These are phyloP conservation scores for Canis aureus DNA, from an alignment of 2,113 vertebrate genomes.

Conservation along the genomic window DNA sequence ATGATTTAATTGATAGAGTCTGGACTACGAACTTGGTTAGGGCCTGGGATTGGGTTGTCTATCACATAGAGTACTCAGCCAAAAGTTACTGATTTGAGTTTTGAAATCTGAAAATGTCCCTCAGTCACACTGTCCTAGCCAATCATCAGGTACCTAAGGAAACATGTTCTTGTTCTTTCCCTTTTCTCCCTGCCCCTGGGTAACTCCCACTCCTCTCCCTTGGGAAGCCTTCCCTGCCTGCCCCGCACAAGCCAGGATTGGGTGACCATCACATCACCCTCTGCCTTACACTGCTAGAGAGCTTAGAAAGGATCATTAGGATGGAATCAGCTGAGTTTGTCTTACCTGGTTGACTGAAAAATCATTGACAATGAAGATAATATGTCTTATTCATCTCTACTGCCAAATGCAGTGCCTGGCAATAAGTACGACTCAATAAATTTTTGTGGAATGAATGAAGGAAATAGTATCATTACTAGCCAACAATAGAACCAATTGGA, in stretches of 20 bases:
- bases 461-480: neutral
- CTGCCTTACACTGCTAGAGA: neutral
- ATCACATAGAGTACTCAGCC: neutral
- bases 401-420: neutral
- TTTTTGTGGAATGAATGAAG: slow-evolving; percentile 39
- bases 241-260: neutral
- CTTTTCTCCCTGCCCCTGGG: neutral
- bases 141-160: neutral
- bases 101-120: neutral
- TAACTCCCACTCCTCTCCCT: neutral
- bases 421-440: neutral
- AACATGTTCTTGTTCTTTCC: neutral
- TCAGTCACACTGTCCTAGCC: neutral
- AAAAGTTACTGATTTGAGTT: neutral
- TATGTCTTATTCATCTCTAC: neutral
- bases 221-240: neutral
- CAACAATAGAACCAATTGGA: neutral
- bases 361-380: neutral
- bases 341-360: neutral
- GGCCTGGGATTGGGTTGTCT: neutral
- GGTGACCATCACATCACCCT: neutral
- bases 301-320: neutral
- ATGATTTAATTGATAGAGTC: neutral
- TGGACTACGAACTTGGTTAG: neutral
- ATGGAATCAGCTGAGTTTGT: neutral